Percentiles rank a stretch among this genome's conserved stretches.
These are phyloP conservation scores for Anarrhichthys ocellatus DNA, from an alignment of 2,113 vertebrate species.

Conservation along the genomic window DNA sequence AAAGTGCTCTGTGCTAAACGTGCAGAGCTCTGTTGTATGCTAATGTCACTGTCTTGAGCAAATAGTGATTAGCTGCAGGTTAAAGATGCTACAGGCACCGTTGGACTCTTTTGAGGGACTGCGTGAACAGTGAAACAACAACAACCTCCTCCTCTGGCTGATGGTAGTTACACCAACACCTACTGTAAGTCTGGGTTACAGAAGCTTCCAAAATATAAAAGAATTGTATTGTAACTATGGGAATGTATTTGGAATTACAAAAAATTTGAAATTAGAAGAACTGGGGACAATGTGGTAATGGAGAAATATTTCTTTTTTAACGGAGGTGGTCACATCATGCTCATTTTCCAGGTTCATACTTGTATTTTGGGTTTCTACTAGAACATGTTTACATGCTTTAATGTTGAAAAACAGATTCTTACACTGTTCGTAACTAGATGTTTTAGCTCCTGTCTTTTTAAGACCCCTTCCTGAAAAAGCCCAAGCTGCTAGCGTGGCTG, in stretches of 20 bases:
- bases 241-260: background rate
- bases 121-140: background rate
- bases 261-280: background rate
- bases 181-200: background rate
- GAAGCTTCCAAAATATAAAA: background rate
- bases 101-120: background rate
- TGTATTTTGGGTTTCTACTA: background rate
- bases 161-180: background rate
- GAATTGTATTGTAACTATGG: background rate
- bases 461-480: background rate
- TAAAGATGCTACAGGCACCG: background rate
- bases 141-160: background rate
- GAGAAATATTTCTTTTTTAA: background rate
- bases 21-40: background rate
- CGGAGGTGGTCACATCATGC: background rate
- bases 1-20: constrained; percentile 25
- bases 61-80: constrained; percentile 27
- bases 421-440: background rate
- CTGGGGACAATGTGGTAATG: background rate
- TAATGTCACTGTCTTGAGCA: constrained; percentile 23
- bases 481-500: background rate
- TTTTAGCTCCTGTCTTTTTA: background rate
- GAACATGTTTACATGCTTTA: background rate
- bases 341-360: background rate
- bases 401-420: background rate